Percentiles rank a stretch among this genome's conserved stretches.
Conservation (phyloP, 2,888 invertebrate genomes). For the Kuschelorhynchus macadamiae region DNA sequence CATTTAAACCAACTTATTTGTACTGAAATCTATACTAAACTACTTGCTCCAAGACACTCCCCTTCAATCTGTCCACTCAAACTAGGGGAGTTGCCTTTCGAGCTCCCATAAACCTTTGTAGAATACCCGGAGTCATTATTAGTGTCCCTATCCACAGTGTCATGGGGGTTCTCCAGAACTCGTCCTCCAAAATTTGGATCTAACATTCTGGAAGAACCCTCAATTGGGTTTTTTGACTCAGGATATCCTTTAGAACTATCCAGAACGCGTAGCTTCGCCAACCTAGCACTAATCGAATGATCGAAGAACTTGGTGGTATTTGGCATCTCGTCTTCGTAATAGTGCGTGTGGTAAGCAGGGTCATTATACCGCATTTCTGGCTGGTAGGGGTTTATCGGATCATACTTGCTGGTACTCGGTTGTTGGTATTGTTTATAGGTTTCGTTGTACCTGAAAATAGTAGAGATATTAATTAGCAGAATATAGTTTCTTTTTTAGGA, state of each 20-base stretch:
- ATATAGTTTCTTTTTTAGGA: too few species aligned
- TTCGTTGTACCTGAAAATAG: constrained; percentile 51
- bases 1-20: constrained; percentile 10
- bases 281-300: constrained; percentile 61
- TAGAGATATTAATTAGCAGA: neutral
- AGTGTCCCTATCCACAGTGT: constrained; percentile 74
- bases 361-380: constrained; percentile 52
- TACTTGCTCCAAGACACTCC: constrained; percentile 73
- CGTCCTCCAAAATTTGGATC: constrained; percentile 55
- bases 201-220: constrained; percentile 60
- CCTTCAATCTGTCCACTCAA: constrained; percentile 72
- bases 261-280: constrained; percentile 64
- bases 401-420: constrained; percentile 51
- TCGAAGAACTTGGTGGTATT: constrained; percentile 53
- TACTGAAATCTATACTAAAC: constrained; percentile 70
- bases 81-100: constrained; percentile 84
- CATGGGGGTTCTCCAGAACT: constrained; percentile 51
- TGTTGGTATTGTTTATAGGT: constrained; percentile 49
- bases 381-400: constrained; percentile 49
- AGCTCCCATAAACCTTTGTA: constrained; percentile 85
- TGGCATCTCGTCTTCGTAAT: constrained; percentile 53
- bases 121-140: constrained; percentile 91
- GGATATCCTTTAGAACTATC: constrained; percentile 46
- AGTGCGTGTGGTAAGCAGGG: constrained; percentile 36
- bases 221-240: constrained; percentile 52